Conservation (phyloP, 2,113 vertebrate species). For the Macquaria australasica region DNA sequence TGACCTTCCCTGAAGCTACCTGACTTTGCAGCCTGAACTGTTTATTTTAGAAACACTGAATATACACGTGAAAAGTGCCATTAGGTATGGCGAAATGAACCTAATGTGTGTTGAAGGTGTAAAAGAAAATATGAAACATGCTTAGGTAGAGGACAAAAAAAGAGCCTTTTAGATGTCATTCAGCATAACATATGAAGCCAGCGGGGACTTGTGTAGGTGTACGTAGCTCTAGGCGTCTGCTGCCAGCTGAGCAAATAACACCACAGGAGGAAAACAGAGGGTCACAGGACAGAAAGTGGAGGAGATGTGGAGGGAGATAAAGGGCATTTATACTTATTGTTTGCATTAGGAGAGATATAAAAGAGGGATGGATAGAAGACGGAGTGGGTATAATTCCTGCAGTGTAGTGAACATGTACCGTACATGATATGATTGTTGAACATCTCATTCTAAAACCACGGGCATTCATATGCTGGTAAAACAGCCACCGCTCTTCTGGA, state of each 20-base stretch:
- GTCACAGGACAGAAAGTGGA: slow-evolving; percentile 55
- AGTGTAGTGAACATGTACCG: background rate
- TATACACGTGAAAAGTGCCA: slow-evolving; percentile 27
- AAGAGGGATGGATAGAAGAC: slow-evolving; percentile 21
- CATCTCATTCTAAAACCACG: slow-evolving; percentile 1
- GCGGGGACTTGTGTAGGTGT: slow-evolving; percentile 10
- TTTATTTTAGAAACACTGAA: slow-evolving; percentile 41
- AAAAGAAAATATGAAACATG: slow-evolving; percentile 66
- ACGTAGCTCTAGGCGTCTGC: slow-evolving; percentile 30
- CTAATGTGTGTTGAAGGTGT: slow-evolving; percentile 60
- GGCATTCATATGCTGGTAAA: background rate
- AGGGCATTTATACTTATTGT: slow-evolving; percentile 42
- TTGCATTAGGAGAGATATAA: slow-evolving; percentile 43
- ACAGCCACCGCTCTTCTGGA: background rate
- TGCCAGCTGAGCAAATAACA: slow-evolving; percentile 83
- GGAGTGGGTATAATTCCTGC: slow-evolving; percentile 9
- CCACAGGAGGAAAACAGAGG: slow-evolving; percentile 51
- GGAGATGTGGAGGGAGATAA: slow-evolving; percentile 45
- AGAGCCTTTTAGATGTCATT: slow-evolving; percentile 41
- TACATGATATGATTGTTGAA: background rate
- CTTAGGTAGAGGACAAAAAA: slow-evolving; percentile 27
- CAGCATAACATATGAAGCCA: slow-evolving; percentile 36
- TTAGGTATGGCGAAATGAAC: slow-evolving; percentile 27
- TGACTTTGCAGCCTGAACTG: slow-evolving; percentile 8
- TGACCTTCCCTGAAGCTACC: slow-evolving; percentile 35